Base-by-base conservation (phyloP, 2,888 invertebrate genomes). In the Tipula helvola region DNA sequence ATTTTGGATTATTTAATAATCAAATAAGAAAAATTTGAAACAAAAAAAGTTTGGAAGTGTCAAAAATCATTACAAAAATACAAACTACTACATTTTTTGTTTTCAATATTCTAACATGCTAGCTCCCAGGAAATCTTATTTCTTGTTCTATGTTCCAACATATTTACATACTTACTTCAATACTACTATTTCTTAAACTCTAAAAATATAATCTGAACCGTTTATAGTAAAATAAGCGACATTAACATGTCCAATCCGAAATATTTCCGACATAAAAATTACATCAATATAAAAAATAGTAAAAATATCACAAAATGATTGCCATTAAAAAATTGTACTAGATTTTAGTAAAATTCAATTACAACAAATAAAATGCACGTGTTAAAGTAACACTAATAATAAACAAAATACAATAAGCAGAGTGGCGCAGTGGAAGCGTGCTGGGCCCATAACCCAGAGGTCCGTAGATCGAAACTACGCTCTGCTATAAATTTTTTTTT, bases 401-500 rank as follows among this genome's bases (percentile, higher is more conserved):
- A 39, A 39, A 12, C 44, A 44, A 44, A 44, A 28, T 44, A n/a
- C 4, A n/a, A 16, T 52, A 52, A 94, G 94, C 94, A 94, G 93
- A 94, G 94, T 94, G 94, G 94, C 94, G 94, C 94, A 94, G 94
- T 93, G 94, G 94, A 94, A 93, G 94, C 94, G 94, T 94, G 94
- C 94, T 94, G 93, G 94, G 94, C 94, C 94, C 94, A 94, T 94
- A 94, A 94, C 94, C 89, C 89, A 89, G 89, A 89, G 89, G 89
- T 89, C 89, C 89, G 89, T 89, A 88, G 89, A 89, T 89, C 89
- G 89, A 89, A 89, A 89, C 89, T 88, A 89, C 88, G 89, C 88
- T 89, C 89, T 89, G 89, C 89, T 89, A 89, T 36, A 36, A 39
- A 47, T 84, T 85, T 52, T 87, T 86, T 86, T 83, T 44, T 44